These are phyloP conservation scores for Atethmia centrago DNA, from an alignment of 2,888 invertebrate genomes.

Conservation along the genomic window DNA sequence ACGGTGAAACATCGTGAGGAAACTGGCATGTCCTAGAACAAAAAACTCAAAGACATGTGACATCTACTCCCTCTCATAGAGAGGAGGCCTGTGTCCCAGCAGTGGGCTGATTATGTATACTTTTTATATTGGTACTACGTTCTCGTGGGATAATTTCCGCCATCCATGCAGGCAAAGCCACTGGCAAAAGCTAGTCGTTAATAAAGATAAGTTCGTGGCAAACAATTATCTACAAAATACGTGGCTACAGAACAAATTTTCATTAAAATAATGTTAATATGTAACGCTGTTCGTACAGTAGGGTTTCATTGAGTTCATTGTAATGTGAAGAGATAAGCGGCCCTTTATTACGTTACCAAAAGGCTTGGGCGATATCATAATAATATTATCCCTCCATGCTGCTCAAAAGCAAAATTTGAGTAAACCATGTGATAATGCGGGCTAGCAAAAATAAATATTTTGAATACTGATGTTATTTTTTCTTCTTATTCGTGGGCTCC, in stretches of 20 bases:
- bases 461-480: too few relatives aligned
- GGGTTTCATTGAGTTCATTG: conserved; percentile 43
- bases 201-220: neutral
- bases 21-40: too few relatives aligned
- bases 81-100: too few relatives aligned
- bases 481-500: too few relatives aligned
- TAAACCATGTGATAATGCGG: conserved; percentile 7
- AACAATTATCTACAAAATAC: conserved; percentile 1
- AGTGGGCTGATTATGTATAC: too few relatives aligned
- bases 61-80: too few relatives aligned
- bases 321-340: conserved; percentile 50
- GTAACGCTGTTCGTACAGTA: conserved; percentile 31
- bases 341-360: conserved; percentile 43
- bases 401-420: conserved; percentile 7
- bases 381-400: conserved; percentile 26
- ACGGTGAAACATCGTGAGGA: too few relatives aligned
- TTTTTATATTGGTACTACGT: too few relatives aligned
- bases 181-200: too few relatives aligned
- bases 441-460: neutral
- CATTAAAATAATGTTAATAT: conserved; percentile 36
- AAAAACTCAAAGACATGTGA: too few relatives aligned
- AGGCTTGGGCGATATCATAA: conserved; percentile 28
- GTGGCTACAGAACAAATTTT: conserved; percentile 16
- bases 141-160: too few relatives aligned
- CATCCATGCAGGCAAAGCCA: too few relatives aligned